phyloP scores from a whole-genome alignment of 1,140 invertebrate species.

The Trachelipus rathkii region DNA sequence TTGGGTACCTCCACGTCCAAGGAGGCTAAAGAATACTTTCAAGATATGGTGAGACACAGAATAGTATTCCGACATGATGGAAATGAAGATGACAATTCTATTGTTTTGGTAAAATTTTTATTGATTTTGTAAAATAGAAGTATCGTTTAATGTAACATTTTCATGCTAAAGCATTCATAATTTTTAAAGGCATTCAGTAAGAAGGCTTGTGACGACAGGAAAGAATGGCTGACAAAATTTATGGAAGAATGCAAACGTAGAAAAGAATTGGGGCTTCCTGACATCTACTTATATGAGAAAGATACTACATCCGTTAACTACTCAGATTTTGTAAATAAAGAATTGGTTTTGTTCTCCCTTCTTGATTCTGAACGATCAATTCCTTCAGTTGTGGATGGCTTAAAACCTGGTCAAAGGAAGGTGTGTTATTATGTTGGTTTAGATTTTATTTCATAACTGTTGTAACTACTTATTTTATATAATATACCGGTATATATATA shows the following conservation, averaged over 20 bases:
- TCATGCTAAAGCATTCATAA: not conserved
- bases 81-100: slow-evolving; percentile 82
- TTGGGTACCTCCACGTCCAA: slow-evolving; percentile 98
- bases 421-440: slow-evolving; percentile 51
- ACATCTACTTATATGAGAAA: slow-evolving; percentile 90
- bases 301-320: slow-evolving; percentile 79
- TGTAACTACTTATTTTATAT: too few species aligned
- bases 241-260: slow-evolving; percentile 90
- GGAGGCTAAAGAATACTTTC: slow-evolving; percentile 98
- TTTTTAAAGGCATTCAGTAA: slow-evolving; percentile 79
- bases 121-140: not conserved
- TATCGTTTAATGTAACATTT: not conserved
- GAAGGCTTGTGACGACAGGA: slow-evolving; percentile 89
- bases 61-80: slow-evolving; percentile 87
- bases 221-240: slow-evolving; percentile 94
- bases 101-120: slow-evolving; percentile 63
- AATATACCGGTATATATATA: too few species aligned
- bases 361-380: slow-evolving; percentile 96
- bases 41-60: slow-evolving; percentile 87
- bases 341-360: slow-evolving; percentile 95
- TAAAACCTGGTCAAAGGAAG: slow-evolving; percentile 97
- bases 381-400: slow-evolving; percentile 86
- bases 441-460: too few species aligned
- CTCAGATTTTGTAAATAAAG: slow-evolving; percentile 95
- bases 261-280: slow-evolving; percentile 81